Base-by-base conservation (phyloP, 2,113 vertebrate genomes). In the Datnioides undecimradiatus region DNA sequence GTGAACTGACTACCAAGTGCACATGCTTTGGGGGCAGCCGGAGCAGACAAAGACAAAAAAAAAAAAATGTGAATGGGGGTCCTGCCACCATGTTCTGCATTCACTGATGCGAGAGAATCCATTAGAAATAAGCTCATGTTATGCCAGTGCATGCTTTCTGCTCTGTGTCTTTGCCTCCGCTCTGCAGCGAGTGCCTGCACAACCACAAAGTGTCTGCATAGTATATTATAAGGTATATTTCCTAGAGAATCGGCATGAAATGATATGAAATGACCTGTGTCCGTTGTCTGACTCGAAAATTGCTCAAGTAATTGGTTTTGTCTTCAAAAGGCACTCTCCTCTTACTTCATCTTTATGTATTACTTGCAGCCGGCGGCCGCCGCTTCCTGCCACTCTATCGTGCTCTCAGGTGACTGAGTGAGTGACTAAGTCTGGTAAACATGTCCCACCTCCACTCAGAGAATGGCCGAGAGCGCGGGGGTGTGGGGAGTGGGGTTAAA, bases 401-500 rank as follows among this genome's bases (percentile, higher is more conserved):
- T 80, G 85, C 76, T 86, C 79, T 85, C 85, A 70, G 79, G 83
- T 79, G 88, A 87, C 73, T 13, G 3, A 73, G 69, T 73, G 73
- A 88, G 82, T 83, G 87, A 88, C 86, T 88, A 90, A 84, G 63
- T 74, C 66, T 64, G 55, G 76, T 85, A 83, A 88, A 89, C 72
- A 85, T 72, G 48, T 74, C 63, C 77, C 73, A 49, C 70, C 70
- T 83, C 79, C 48, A 45, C 59, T 27, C 49, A 23, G 75, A 89
- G 31, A 29, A n/a, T n/a, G n/a, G n/a, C n/a, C n/a, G 36, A 25
- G 23, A 1, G 27, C 8, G 16, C 40, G n/a, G 6, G 4, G n/a
- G 49, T 14, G 40, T 41, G 43, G 25, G 40, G 40, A 13, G 25
- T 36, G 19, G 14, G 12, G 6, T 57, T 80, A 46, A 84, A 90